Base-by-base conservation (phyloP, 2,797 vertebrate genomes). In the Danio albolineatus region DNA sequence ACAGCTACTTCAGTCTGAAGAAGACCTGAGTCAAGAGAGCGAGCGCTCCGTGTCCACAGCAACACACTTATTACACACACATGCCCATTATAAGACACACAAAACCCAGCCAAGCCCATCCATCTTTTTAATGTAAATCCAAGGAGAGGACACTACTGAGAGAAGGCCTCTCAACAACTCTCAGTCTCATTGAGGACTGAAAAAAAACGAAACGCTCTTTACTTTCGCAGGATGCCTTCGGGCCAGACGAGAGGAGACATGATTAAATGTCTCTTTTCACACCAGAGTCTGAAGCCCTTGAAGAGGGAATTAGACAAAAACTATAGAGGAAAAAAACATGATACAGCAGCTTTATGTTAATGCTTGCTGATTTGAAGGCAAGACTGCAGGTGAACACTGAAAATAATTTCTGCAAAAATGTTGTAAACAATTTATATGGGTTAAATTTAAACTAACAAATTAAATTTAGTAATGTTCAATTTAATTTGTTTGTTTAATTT, bases 61-160 rank as follows among this genome's bases (percentile, higher is more conserved):
- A 83, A 86, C 70, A 57, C 66, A 56, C 81, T 65, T 54, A 48
- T 72, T 70, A 85, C 65, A 80, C 54, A 75, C 79, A 76, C 48
- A 81, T 48, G 67, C 73, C 60, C 70, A 83, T 66, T 77, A 77
- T 66, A 78, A 59, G 51, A 78, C 57, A 81, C 75, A 74, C 73
- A 81, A 81, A 81, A 79, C 41, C 14, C 80, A 53, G 56, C 57
- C 71, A 65, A 71, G 49, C 62, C 73, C 73, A 78, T 85, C 83
- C 19, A 78, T 85, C 80, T 82, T 82, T 85, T 85, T 82, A 82
- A 82, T 82, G 83, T 80, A 82, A 82, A 82, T 85, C 77, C 57
- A 74, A 72, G 21, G 56, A 67, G 59, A 62, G 70, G 69, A 81
- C 74, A 84, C 79, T 62, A 62, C 82, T 69, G 74, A 84, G 78